These are phyloP conservation scores for Mimachlamys varia DNA, from an alignment of 2,888 invertebrate genomes.

Conservation along the genomic window DNA sequence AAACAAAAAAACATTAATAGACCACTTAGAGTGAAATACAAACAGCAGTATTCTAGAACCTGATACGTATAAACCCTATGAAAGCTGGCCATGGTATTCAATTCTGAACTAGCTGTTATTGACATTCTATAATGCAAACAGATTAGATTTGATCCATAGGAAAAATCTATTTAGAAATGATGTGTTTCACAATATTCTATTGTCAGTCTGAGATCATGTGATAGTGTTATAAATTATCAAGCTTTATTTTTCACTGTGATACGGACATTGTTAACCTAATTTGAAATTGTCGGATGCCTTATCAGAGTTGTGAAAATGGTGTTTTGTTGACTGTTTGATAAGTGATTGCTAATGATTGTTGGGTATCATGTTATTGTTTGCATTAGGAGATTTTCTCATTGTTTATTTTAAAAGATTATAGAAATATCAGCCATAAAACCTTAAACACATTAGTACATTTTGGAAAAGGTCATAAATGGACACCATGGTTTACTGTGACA, in stretches of 20 bases:
- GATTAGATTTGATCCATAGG: not conserved
- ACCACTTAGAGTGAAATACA: not conserved
- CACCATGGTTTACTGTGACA: too few relatives aligned
- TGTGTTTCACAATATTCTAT: slow-evolving; percentile 3
- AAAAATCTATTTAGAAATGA: not conserved
- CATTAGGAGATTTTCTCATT: not conserved
- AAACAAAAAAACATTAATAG: not conserved
- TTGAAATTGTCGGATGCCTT: not conserved
- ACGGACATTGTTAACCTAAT: too few relatives aligned
- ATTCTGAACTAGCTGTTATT: not conserved
- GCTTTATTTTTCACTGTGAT: too few relatives aligned
- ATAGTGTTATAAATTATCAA: too few relatives aligned
- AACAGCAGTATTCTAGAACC: not conserved
- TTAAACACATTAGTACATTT: too few relatives aligned
- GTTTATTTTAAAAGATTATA: not conserved
- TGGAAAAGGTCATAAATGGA: too few relatives aligned
- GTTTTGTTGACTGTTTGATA: not conserved
- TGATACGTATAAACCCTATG: not conserved
- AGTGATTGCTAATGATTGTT: not conserved
- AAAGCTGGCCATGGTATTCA: not conserved
- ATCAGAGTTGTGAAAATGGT: not conserved
- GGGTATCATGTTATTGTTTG: not conserved
- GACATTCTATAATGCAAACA: not conserved
- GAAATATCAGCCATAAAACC: too few relatives aligned
- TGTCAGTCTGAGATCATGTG: not conserved